Percentiles rank a stretch among this genome's conserved stretches.
Conservation (phyloP, 2,113 vertebrate genomes). For the Opisthocomus hoazin region DNA sequence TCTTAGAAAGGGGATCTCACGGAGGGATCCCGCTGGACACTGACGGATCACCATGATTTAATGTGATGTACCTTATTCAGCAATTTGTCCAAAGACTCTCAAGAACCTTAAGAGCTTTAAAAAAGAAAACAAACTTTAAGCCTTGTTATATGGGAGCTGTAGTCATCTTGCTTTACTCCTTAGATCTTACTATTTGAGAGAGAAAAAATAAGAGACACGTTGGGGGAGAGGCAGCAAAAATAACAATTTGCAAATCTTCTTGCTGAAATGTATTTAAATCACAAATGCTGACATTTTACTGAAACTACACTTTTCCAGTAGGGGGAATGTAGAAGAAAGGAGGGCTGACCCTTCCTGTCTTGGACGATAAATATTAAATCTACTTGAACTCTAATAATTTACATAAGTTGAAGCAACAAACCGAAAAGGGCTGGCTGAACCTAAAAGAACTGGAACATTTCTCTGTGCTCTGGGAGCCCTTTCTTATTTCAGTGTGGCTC, state of each 20-base stretch:
- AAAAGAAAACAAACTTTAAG: background rate
- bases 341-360: conserved; percentile 20
- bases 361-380: conserved; percentile 46
- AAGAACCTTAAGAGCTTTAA: background rate
- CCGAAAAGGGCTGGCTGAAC: conserved; percentile 50
- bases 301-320: conserved; percentile 14
- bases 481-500: conserved; percentile 25
- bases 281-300: conserved; percentile 9
- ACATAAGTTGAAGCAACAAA: conserved; percentile 54
- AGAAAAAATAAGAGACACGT: background rate
- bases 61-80: background rate
- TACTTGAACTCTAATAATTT: conserved; percentile 51
- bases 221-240: background rate
- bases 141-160: background rate
- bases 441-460: conserved; percentile 42
- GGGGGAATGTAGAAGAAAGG: background rate
- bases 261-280: conserved; percentile 22
- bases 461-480: conserved; percentile 2
- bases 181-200: background rate
- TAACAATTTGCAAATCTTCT: background rate
- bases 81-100: background rate
- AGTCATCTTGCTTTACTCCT: background rate
- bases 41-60: background rate
- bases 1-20: background rate
- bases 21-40: background rate